Percentiles rank a stretch among this genome's conserved stretches.
phyloP scores from a whole-genome alignment of 2,797 vertebrate genomes.

The Melanogrammus aeglefinus region DNA sequence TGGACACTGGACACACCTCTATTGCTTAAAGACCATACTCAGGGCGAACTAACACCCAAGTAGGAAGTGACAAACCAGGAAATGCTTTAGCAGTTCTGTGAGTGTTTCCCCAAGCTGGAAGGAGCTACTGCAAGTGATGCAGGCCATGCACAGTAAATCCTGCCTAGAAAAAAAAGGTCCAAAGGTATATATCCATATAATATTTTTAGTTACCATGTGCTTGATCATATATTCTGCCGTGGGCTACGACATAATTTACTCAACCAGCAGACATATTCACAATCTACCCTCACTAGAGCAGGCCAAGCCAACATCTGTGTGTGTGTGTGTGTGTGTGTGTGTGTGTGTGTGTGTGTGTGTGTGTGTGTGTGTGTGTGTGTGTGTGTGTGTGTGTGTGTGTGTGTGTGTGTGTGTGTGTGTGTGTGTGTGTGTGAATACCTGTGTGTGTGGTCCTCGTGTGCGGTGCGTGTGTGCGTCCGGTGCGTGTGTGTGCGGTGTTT shows the following conservation, averaged over 20 bases:
- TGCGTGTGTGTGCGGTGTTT: neutral
- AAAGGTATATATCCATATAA: neutral
- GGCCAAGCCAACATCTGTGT: neutral
- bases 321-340: neutral
- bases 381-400: neutral
- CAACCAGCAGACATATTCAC: neutral
- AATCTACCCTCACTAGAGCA: slow-evolving; percentile 6
- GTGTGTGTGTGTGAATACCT: neutral
- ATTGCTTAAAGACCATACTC: neutral
- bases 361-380: neutral
- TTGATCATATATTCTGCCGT: slow-evolving; percentile 14
- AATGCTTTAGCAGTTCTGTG: neutral
- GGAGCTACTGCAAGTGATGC: neutral
- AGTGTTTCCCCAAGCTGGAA: neutral
- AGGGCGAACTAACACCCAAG: neutral
- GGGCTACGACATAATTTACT: slow-evolving; percentile 4
- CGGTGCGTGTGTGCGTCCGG: neutral
- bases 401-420: neutral
- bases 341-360: neutral
- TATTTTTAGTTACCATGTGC: neutral
- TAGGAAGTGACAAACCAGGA: neutral
- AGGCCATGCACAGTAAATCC: neutral
- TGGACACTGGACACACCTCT: neutral
- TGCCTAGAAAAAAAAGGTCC: neutral
- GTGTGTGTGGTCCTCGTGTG: neutral